A percentile compares a stretch with the other conserved stretches of the same genome.
phyloP scores from a whole-genome alignment of 1,140 invertebrate species.

The Tetramorium simillimum region DNA sequence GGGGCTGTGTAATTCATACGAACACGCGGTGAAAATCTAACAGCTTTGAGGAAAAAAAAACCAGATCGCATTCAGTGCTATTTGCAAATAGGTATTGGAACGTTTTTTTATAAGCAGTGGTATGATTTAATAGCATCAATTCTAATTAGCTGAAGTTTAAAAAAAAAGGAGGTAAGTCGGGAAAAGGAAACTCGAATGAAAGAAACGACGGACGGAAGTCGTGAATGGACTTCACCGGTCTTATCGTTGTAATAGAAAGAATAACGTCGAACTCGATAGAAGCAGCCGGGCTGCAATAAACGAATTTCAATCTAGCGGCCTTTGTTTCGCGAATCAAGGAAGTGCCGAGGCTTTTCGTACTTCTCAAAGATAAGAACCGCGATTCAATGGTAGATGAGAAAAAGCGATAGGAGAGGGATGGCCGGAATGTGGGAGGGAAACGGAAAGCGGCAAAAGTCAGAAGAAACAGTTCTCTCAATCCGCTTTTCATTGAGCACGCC shows the following conservation, averaged over 20 bases:
- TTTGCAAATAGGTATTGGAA: not conserved
- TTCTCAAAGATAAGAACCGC: conserved; percentile 67
- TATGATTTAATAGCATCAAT: conserved; percentile 49
- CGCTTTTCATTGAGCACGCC: conserved; percentile 56
- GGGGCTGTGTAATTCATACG: too few relatives aligned
- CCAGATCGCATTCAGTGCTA: not conserved
- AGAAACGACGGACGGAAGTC: conserved; percentile 61
- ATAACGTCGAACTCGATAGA: conserved; percentile 73
- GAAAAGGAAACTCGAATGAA: conserved; percentile 59
- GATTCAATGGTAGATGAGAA: conserved; percentile 63
- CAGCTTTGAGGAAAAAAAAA: not conserved
- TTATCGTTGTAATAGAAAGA: conserved; percentile 77
- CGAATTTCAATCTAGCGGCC: conserved; percentile 77
- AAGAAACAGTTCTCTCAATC: conserved; percentile 55
- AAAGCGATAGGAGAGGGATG: conserved; percentile 39
- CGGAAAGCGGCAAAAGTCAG: conserved; percentile 54
- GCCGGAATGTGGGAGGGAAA: conserved; percentile 49
- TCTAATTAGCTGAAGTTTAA: conserved; percentile 52
- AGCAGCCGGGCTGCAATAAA: conserved; percentile 65
- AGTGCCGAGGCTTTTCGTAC: conserved; percentile 63
- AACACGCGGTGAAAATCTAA: not conserved
- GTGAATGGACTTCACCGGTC: conserved; percentile 63
- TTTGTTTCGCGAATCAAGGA: conserved; percentile 76
- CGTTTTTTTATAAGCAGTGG: conserved; percentile 24
- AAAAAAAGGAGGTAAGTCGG: conserved; percentile 24